These are phyloP conservation scores for Tachysurus fulvidraco DNA, from an alignment of 2,113 vertebrate species.

Conservation along the genomic window DNA sequence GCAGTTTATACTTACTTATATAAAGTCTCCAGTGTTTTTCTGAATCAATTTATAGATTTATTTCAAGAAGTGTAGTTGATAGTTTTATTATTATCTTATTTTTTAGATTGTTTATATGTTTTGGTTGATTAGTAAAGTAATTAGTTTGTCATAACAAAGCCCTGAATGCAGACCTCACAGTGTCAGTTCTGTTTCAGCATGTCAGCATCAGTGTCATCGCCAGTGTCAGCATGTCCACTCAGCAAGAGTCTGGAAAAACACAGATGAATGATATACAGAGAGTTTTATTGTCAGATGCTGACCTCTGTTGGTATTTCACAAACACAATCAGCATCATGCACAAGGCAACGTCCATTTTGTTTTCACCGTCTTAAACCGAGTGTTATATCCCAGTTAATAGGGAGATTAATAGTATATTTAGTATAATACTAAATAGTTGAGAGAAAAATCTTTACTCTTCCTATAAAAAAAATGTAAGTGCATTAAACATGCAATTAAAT, in stretches of 20 bases:
- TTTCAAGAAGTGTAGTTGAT: not conserved
- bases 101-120: not conserved
- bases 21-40: not conserved
- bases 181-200: not conserved
- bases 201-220: not conserved
- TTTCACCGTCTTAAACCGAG: not conserved
- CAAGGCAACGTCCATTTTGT: not conserved
- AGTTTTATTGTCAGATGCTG: slow-evolving; percentile 28
- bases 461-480: too few species aligned
- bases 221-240: not conserved
- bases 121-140: not conserved
- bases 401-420: too few species aligned
- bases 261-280: not conserved
- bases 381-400: not conserved
- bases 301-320: slow-evolving; percentile 28
- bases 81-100: not conserved
- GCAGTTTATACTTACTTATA: not conserved
- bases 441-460: not conserved
- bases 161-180: not conserved
- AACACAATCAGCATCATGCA: not conserved
- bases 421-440: not conserved
- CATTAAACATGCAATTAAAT: not conserved
- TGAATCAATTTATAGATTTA: not conserved
- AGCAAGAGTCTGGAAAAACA: not conserved
- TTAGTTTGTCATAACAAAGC: not conserved